phyloP scores from a whole-genome alignment of 2,113 vertebrate species.

The Brachypodius melanocephalos region DNA sequence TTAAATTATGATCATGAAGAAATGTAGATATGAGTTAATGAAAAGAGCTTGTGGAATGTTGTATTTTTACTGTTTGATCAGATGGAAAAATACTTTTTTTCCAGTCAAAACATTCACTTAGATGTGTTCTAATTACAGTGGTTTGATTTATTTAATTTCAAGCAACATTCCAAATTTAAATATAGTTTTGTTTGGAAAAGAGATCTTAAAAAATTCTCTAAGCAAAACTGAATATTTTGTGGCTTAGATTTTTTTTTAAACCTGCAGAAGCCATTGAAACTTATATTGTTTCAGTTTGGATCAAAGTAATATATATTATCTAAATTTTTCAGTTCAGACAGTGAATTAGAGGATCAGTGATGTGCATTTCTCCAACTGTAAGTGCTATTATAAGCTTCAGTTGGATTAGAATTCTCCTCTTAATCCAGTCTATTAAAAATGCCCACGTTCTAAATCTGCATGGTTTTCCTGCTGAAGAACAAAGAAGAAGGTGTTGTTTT shows the following conservation, averaged over 20 bases:
- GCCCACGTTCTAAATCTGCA: not conserved
- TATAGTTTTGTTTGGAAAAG: not conserved
- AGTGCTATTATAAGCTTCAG: not conserved
- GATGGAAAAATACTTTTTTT: not conserved
- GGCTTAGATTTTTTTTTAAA: not conserved
- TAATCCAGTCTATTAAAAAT: slow-evolving; percentile 1
- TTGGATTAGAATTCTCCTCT: not conserved
- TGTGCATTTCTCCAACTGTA: not conserved
- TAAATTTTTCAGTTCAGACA: not conserved
- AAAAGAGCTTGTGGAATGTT: not conserved
- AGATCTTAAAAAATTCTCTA: not conserved
- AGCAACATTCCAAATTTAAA: not conserved
- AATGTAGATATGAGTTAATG: not conserved
- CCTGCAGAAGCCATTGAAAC: not conserved
- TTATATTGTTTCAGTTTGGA: not conserved
- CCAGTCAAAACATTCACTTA: not conserved
- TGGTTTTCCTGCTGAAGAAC: not conserved
- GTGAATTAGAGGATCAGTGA: not conserved
- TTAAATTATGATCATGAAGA: not conserved
- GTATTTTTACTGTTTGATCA: not conserved
- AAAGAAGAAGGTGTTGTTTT: not conserved
- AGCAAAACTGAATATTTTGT: not conserved
- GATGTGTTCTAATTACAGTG: not conserved
- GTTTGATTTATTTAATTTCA: not conserved
- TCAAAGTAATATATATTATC: not conserved